These are phyloP conservation scores for Chelonoidis abingdonii DNA, from an alignment of 2,113 vertebrate genomes.

Conservation along the genomic window DNA sequence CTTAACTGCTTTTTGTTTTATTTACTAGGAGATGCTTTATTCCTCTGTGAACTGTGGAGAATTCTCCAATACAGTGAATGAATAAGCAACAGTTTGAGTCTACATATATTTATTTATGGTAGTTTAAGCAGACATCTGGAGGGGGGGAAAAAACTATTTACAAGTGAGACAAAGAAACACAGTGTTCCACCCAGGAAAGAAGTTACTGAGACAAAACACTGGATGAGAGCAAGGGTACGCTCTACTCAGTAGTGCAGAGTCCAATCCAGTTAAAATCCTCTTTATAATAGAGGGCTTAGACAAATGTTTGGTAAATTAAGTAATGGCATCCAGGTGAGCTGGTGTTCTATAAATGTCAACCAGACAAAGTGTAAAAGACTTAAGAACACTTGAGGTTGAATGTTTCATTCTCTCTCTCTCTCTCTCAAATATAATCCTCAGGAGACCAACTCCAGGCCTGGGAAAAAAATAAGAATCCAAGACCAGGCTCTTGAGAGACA, in stretches of 20 bases:
- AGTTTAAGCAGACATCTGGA: neutral
- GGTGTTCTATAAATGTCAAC: neutral
- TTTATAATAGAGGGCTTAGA: neutral
- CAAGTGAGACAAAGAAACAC: neutral
- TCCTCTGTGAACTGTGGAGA: neutral
- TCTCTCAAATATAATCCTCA: slow-evolving; percentile 26
- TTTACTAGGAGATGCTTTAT: neutral
- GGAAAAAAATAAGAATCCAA: slow-evolving; percentile 53
- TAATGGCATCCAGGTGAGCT: neutral
- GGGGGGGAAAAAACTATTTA: neutral
- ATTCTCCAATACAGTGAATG: neutral
- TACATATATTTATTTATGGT: neutral
- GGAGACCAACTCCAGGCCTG: slow-evolving; percentile 46
- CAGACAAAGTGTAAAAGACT: slow-evolving; percentile 46
- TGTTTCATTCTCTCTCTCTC: neutral
- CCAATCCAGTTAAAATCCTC: neutral
- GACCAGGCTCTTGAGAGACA: slow-evolving; percentile 9
- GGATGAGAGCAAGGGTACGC: neutral
- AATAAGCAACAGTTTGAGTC: neutral
- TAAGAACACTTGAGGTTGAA: neutral
- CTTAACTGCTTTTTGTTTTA: neutral
- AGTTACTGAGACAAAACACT: neutral
- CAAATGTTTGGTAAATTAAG: neutral
- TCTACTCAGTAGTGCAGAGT: neutral
- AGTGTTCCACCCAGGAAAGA: neutral